Evolutionary conservation across 2,888 invertebrate species (phyloP), one percentile per base, ranked within the genome.

Genomic region (Mythimna ferrago): DNA sequence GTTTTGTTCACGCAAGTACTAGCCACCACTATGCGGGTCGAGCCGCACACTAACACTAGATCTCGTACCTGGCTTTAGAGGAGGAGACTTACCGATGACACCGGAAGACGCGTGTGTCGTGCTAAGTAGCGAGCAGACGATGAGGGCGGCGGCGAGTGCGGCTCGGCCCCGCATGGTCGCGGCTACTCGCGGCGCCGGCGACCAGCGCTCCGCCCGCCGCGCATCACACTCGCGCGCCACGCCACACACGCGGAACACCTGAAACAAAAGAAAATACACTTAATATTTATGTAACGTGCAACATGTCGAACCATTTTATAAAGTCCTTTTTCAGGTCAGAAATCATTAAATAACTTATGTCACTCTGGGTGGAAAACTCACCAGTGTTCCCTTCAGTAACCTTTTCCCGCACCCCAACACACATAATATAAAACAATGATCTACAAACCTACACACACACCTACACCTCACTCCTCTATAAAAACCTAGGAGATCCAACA

Each of bases 181-280:
- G 89, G 88, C 93, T 94, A 94, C 92, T 92, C 93, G 93, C 94
- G 93, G 93, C 95, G 95, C 95, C 94, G 92, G 92, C 94, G 93
- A 94, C 93, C 92, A 91, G 94, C 92, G 92, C 93, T 89, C 91
- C 94, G 92, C 93, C 91, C 89, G 90, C 91, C 93, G 91, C 89
- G 94, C 96, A 95, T 95, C 94, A 93, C 96, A 94, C 93, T 92
- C 94, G 89, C 90, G 93, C 94, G 93, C 93, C 94, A 92, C 93
- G 90, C 93, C 93, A 93, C 94, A 88, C 87, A 90, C 88, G 89
- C 90, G 90, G 88, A 92, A 93, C 94, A 93, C 94, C 96, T 95
- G 87, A 1, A 86, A 85, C 86, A 88, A 89, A 63, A 1, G 1
- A 67, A 71, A 32, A 51, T 2, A 56, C 6, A 9, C 16, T 74